phyloP scores from a whole-genome alignment of 2,888 invertebrate species.

The Beris chalybata region DNA sequence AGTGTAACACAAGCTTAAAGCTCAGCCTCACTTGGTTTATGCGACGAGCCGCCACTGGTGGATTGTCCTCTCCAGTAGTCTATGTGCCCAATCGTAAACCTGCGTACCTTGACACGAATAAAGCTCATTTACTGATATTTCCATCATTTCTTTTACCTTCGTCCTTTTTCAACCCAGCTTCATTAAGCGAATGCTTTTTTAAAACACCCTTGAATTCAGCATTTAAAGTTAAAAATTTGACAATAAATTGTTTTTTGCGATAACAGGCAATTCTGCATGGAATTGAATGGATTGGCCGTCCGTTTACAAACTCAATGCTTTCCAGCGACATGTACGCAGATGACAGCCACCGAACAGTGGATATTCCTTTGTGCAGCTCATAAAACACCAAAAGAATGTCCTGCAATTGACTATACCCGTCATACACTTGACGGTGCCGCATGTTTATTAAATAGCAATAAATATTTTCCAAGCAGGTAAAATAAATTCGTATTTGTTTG shows the following conservation, averaged over 20 bases:
- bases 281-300: constrained; percentile 97
- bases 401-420: constrained; percentile 98
- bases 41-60: too few relatives aligned
- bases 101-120: too few relatives aligned
- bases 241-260: neutral
- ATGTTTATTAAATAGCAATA: constrained; percentile 97
- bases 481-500: neutral
- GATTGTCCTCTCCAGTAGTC: too few relatives aligned
- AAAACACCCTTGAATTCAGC: too few relatives aligned
- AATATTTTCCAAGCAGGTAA: constrained; percentile 99
- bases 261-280: constrained; percentile 96
- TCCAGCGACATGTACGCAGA: constrained; percentile 96
- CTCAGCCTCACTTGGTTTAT: too few relatives aligned
- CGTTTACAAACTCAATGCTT: constrained; percentile 94
- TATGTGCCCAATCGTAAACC: too few relatives aligned
- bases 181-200: too few relatives aligned
- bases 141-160: too few relatives aligned
- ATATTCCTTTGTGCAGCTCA: constrained; percentile 99
- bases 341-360: constrained; percentile 99
- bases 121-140: too few relatives aligned
- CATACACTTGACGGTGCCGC: constrained; percentile 99
- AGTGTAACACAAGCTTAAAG: too few relatives aligned
- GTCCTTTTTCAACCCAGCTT: too few relatives aligned
- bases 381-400: constrained; percentile 99
- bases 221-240: too few relatives aligned